phyloP scores from a whole-genome alignment of 1,140 invertebrate species.

The Sycobia sp. region DNA sequence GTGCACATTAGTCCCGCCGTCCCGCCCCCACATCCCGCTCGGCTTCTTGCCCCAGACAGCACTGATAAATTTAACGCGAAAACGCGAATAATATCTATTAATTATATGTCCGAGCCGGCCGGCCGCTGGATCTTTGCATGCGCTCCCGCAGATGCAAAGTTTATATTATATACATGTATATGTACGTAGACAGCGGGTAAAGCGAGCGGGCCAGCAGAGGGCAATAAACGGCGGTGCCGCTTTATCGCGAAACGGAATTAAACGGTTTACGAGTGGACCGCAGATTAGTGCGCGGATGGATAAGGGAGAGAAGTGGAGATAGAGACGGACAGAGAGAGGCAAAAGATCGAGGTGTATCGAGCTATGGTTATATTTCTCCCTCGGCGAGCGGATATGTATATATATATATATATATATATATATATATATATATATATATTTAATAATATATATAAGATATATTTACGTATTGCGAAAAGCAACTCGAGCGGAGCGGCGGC shows the following conservation, averaged over 20 bases:
- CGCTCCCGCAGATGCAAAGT: not conserved
- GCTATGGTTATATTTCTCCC: no score
- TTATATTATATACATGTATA: no score
- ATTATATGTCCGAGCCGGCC: constrained; percentile 51
- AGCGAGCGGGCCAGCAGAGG: constrained; percentile 29
- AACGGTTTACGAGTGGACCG: constrained; percentile 62
- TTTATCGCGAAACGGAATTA: constrained; percentile 63
- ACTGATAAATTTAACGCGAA: constrained; percentile 45
- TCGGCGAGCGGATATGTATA: no score
- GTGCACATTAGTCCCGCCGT: no score
- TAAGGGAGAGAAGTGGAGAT: constrained; percentile 51
- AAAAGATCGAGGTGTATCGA: no score
- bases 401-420: no score
- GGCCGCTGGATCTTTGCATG: constrained; percentile 39
- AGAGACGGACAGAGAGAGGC: constrained; percentile 35
- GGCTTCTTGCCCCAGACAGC: no score
- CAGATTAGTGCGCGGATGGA: constrained; percentile 56
- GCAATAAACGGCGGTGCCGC: constrained; percentile 53
- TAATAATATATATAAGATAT: no score
- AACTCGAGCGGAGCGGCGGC: no score
- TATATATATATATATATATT: no score
- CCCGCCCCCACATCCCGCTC: no score
- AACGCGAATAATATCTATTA: constrained; percentile 58
- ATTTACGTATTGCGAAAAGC: no score
- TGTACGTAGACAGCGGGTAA: not conserved